phyloP scores from a whole-genome alignment of 2,888 invertebrate genomes.

The Gasteruption jaculator region DNA sequence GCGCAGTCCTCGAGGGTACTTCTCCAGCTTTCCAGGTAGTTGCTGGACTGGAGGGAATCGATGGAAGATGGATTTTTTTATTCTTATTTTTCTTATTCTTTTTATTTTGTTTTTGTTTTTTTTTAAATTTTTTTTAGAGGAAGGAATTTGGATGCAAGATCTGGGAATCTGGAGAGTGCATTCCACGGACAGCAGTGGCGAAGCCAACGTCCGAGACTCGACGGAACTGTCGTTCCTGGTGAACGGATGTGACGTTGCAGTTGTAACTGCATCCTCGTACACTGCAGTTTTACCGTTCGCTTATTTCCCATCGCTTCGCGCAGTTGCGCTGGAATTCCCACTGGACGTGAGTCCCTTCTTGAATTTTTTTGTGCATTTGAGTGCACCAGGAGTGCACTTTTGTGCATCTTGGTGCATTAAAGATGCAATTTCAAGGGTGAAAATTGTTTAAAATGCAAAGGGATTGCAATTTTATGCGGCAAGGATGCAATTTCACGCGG shows the following conservation, averaged over 20 bases:
- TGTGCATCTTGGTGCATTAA: too few relatives aligned
- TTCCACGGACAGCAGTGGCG: conserved; percentile 23
- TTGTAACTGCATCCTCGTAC: conserved; percentile 60
- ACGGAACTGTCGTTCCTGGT: conserved; percentile 46
- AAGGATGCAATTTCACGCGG: background rate
- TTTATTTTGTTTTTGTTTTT: background rate
- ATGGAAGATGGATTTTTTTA: too few relatives aligned
- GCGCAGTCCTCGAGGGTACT: conserved; percentile 32
- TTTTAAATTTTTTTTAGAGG: conserved; percentile 29
- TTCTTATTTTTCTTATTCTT: background rate
- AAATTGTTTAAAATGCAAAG: too few relatives aligned
- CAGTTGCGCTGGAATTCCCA: conserved; percentile 71
- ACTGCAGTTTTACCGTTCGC: conserved; percentile 73
- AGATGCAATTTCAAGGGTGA: too few relatives aligned
- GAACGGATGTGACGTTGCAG: conserved; percentile 43
- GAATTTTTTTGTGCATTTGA: conserved; percentile 1
- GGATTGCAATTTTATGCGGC: too few relatives aligned
- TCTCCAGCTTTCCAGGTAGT: conserved; percentile 38
- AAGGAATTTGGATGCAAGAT: conserved; percentile 45
- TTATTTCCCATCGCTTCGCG: conserved; percentile 67
- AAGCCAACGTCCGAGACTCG: conserved; percentile 30
- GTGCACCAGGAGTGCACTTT: too few relatives aligned
- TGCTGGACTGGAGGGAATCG: background rate
- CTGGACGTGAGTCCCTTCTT: conserved; percentile 63
- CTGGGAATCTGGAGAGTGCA: conserved; percentile 36